Conservation (phyloP, 2,888 invertebrate species). For the Globia sparganii region DNA sequence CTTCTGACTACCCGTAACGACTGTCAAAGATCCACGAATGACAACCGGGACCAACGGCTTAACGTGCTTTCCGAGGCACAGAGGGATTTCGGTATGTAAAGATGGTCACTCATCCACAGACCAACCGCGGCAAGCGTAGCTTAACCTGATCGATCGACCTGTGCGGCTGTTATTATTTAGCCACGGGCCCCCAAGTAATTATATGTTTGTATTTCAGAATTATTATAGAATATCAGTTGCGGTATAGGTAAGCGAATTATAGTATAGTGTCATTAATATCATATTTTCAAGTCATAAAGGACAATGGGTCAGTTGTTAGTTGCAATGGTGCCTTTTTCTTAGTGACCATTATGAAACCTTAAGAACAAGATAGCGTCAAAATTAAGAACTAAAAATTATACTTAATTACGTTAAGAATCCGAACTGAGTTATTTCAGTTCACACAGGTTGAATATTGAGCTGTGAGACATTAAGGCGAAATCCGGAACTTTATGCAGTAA, state of each 20-base stretch:
- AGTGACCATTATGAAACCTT: background rate
- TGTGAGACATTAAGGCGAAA: background rate
- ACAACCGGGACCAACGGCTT: too few species aligned
- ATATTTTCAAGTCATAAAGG: background rate
- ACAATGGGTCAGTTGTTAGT: background rate
- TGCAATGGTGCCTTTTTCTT: background rate
- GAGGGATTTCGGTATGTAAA: too few species aligned
- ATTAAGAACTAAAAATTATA: conserved; percentile 4
- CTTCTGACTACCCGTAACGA: too few species aligned
- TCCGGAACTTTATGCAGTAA: background rate
- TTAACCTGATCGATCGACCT: too few species aligned
- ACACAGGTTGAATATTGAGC: too few species aligned
- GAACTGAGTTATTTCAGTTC: too few species aligned
- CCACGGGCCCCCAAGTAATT: too few species aligned
- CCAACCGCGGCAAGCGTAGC: too few species aligned
- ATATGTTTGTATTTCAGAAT: background rate
- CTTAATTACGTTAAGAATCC: background rate
- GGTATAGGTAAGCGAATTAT: background rate
- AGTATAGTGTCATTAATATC: background rate
- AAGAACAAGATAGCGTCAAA: background rate
- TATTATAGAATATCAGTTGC: background rate
- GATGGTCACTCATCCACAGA: too few species aligned
- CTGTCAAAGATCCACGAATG: too few species aligned
- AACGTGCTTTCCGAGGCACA: too few species aligned
- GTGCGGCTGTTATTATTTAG: too few species aligned